These are phyloP conservation scores for Peromyscus melanophrys DNA, from an alignment of 2,797 vertebrate species.

Conservation along the genomic window DNA sequence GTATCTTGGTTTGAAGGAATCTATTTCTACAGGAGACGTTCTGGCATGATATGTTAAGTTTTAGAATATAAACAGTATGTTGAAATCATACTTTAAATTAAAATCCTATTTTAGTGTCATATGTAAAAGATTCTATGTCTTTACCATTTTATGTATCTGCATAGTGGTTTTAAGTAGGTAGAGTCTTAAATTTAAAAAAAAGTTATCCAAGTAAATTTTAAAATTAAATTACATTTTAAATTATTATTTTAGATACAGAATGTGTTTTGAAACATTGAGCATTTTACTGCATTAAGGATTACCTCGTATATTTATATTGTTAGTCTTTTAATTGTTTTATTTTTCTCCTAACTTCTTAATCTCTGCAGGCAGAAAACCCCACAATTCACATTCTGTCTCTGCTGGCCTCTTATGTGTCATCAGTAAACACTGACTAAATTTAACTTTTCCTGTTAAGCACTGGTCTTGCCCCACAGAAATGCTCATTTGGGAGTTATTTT, in stretches of 20 bases:
- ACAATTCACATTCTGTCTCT: constrained; percentile 14
- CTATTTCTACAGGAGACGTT: background rate
- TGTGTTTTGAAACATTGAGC: constrained; percentile 4
- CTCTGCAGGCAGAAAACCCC: background rate
- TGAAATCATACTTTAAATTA: constrained; percentile 40
- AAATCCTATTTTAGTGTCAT: constrained; percentile 21
- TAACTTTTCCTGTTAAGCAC: background rate
- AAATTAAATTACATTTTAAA: background rate
- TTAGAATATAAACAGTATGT: background rate
- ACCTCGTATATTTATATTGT: background rate
- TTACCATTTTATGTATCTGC: background rate
- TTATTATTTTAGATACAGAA: constrained; percentile 12
- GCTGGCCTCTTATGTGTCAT: background rate
- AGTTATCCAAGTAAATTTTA: background rate
- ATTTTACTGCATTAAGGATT: background rate
- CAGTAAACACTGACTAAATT: constrained; percentile 28
- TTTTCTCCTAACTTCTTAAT: background rate
- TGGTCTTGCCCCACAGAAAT: constrained; percentile 8
- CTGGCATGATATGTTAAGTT: background rate
- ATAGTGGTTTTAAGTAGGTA: background rate
- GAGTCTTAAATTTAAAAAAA: constrained; percentile 41
- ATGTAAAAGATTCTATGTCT: background rate
- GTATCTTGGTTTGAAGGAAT: background rate
- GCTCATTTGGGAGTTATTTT: constrained; percentile 42
- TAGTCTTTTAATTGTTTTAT: background rate